phyloP scores from a whole-genome alignment of 92 coral and sea anemone species.

The Parazoanthus darwini region DNA sequence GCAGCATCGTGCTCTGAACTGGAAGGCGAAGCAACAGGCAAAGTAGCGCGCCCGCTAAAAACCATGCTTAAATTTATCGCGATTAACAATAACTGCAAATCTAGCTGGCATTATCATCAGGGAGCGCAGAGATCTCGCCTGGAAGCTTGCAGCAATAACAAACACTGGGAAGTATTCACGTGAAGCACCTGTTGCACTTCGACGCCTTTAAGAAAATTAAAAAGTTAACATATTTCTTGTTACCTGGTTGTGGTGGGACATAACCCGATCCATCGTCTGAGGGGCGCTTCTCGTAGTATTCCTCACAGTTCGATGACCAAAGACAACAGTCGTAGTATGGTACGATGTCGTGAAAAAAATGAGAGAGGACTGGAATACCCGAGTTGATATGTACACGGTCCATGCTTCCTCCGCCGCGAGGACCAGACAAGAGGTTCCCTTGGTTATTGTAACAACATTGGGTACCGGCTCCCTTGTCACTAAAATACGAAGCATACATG shows the following conservation, averaged over 20 bases:
- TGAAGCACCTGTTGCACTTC: too few species aligned
- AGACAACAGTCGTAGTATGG: conserved; percentile 58
- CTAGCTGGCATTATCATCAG: too few species aligned
- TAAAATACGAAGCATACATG: not conserved
- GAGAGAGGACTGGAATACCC: conserved; percentile 67
- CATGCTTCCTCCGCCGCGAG: conserved; percentile 67
- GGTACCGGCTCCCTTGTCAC: conserved; percentile 74
- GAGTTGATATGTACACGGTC: conserved; percentile 67
- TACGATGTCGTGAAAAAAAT: conserved; percentile 70
- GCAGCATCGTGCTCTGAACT: too few species aligned
- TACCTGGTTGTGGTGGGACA: conserved; percentile 80
- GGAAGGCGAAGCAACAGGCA: too few species aligned
- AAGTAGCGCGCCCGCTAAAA: too few species aligned
- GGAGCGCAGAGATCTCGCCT: too few species aligned
- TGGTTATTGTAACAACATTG: conserved; percentile 74
- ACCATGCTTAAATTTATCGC: too few species aligned
- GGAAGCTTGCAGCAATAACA: too few species aligned
- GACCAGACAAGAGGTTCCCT: conserved; percentile 72
- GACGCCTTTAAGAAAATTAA: not conserved
- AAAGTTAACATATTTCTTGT: not conserved
- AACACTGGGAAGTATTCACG: too few species aligned
- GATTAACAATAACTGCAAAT: too few species aligned
- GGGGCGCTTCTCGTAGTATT: conserved; percentile 28
- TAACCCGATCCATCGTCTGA: conserved; percentile 75
- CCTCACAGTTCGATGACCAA: too few species aligned